Evolutionary conservation across 2,888 invertebrate genomes (phyloP), one percentile per base, ranked within the genome.

Genomic region (Agriopis marginaria): DNA sequence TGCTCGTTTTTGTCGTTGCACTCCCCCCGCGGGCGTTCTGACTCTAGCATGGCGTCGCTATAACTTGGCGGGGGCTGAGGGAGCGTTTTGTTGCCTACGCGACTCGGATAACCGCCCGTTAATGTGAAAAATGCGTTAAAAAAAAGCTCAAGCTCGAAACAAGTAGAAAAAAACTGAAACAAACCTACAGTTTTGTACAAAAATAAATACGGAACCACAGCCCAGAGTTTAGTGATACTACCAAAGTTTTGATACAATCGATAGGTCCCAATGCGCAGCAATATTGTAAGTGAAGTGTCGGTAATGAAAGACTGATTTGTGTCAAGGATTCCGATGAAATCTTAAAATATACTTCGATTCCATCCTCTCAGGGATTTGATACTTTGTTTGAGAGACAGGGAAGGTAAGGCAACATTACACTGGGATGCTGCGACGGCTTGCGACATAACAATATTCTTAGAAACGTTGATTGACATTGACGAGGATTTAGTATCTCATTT

Each of bases 231-330:
- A 0, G 11, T 12, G 12, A 59, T 42, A 7, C 54, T 54, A 42
- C 17, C 11, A 11, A 67, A 50, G 59, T 50, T 42, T 14, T 14
- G 7, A 12, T 42, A 62, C 47, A 63, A 70, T 68, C 68, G 68
- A 74, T 70, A 75, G 64, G 70, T 70, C 66, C 70, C 70, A 61
- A 51, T 45, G 66, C 66, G 51, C 56, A 64, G 72, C 72, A 73
- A 75, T 75, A 75, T 55, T 60, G 60, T 68, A 73, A 75, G 51
- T 59, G 64, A 49, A 69, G 67, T 68, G 62, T 70, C 51, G 39
- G 65, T 75, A 75, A 75, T 73, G 68, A 75, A 73, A 63, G 70
- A 73, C 65, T 68, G 75, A 73, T 75, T 67, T 44, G 17, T 66
- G 72, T 72, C 75, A 65, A 66, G 69, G 63, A 62, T 55, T 50